Conservation (phyloP, 1,140 invertebrate species). For the Chymomyza costata region DNA sequence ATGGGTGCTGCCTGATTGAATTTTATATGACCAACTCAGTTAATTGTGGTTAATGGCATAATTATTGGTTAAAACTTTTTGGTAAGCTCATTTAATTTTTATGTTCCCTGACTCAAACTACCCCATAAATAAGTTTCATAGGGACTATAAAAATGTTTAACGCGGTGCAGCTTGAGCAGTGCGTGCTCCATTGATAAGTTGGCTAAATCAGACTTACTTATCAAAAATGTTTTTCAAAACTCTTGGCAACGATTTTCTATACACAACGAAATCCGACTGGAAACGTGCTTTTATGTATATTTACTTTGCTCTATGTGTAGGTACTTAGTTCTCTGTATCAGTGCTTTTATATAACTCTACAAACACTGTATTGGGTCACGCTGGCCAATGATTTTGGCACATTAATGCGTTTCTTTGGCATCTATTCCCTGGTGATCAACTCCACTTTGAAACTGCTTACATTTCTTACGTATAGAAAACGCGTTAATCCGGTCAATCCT, state of each 20-base stretch:
- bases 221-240: slow-evolving; percentile 31
- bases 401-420: slow-evolving; percentile 29
- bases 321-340: slow-evolving; percentile 27
- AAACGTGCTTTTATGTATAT: slow-evolving; percentile 2
- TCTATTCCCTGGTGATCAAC: slow-evolving; percentile 35
- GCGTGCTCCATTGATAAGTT: background rate
- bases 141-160: slow-evolving; percentile 7
- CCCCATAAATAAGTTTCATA: too few species aligned
- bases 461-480: slow-evolving; percentile 24
- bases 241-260: slow-evolving; percentile 41
- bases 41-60: too few species aligned
- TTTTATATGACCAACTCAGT: too few species aligned
- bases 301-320: slow-evolving; percentile 22
- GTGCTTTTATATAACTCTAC: slow-evolving; percentile 15
- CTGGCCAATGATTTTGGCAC: slow-evolving; percentile 19
- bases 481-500: too few species aligned
- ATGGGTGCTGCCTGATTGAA: too few species aligned
- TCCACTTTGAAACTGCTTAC: slow-evolving; percentile 26
- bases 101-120: too few species aligned
- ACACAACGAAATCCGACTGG: slow-evolving; percentile 23
- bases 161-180: background rate
- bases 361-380: slow-evolving; percentile 26
- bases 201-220: slow-evolving; percentile 18
- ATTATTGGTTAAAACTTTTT: too few species aligned
- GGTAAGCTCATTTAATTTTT: too few species aligned